Evolutionary conservation across 2,113 vertebrate genomes (phyloP).

Genomic region (Seriola dumerili): DNA sequence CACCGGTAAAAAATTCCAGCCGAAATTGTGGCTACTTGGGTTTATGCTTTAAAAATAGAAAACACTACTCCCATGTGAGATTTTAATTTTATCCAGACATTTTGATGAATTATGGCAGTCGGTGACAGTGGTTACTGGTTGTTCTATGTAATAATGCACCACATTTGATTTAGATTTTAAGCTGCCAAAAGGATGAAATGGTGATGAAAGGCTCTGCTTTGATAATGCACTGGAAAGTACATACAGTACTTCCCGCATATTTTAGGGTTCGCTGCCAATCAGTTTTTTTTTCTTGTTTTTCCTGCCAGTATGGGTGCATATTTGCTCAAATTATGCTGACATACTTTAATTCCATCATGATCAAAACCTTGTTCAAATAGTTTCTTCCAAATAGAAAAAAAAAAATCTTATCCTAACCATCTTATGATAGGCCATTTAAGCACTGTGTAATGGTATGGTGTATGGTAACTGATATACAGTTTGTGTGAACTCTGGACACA

Average conservation of each 20-base stretch:
- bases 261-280: neutral
- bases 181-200: slow-evolving; percentile 11
- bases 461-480: slow-evolving; percentile 22
- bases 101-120: slow-evolving; percentile 11
- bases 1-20: neutral
- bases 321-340: neutral
- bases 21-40: slow-evolving; percentile 2
- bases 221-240: slow-evolving; percentile 15
- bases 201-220: slow-evolving; percentile 9
- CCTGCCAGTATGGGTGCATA: neutral
- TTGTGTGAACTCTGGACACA: slow-evolving; percentile 34
- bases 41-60: slow-evolving; percentile 18
- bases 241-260: slow-evolving; percentile 18
- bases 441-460: neutral
- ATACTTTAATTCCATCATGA: neutral
- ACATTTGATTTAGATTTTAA: slow-evolving; percentile 32
- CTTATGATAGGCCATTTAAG: neutral
- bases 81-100: slow-evolving; percentile 16
- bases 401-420: neutral
- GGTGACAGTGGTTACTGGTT: slow-evolving; percentile 18
- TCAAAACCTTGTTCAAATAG: neutral
- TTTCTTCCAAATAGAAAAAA: neutral
- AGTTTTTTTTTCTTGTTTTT: neutral
- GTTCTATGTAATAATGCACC: slow-evolving; percentile 24
- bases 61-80: neutral